These are phyloP conservation scores for Hippopotamus amphibius DNA, from an alignment of 2,113 vertebrate genomes.

Conservation along the genomic window DNA sequence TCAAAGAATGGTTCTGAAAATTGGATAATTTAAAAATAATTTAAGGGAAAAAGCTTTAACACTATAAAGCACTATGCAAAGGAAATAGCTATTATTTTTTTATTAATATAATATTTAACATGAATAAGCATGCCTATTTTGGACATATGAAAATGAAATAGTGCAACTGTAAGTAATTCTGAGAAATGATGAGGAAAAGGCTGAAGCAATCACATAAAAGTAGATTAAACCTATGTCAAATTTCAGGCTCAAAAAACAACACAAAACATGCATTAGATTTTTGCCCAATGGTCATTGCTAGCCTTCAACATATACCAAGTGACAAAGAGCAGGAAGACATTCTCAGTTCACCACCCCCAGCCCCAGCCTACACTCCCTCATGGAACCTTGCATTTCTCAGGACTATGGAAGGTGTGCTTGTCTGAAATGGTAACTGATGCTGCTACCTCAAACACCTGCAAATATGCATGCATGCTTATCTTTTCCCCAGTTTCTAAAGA, in stretches of 20 bases:
- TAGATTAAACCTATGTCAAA: background rate
- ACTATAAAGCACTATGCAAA: background rate
- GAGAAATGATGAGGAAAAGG: background rate
- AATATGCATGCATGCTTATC: background rate
- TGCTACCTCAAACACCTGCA: constrained; percentile 21
- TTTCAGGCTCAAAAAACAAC: background rate
- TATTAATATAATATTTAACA: constrained; percentile 27
- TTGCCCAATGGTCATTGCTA: background rate
- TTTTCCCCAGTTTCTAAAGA: background rate
- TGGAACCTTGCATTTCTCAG: constrained; percentile 36
- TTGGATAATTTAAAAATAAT: background rate
- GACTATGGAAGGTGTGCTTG: background rate
- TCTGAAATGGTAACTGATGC: constrained; percentile 3
- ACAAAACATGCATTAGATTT: background rate
- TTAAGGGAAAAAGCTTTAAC: background rate
- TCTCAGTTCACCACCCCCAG: constrained; percentile 14
- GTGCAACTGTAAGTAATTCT: background rate
- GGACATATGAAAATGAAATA: background rate
- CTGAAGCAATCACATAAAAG: background rate
- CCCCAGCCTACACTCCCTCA: background rate
- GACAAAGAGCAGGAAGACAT: constrained; percentile 71
- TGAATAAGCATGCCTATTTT: background rate
- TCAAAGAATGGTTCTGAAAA: constrained; percentile 23
- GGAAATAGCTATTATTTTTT: background rate
- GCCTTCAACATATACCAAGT: constrained; percentile 1